Evolutionary conservation across 2,797 vertebrate species (phyloP), one percentile per base, ranked within the genome.

Genomic region (Eulemur albifrons): DNA sequence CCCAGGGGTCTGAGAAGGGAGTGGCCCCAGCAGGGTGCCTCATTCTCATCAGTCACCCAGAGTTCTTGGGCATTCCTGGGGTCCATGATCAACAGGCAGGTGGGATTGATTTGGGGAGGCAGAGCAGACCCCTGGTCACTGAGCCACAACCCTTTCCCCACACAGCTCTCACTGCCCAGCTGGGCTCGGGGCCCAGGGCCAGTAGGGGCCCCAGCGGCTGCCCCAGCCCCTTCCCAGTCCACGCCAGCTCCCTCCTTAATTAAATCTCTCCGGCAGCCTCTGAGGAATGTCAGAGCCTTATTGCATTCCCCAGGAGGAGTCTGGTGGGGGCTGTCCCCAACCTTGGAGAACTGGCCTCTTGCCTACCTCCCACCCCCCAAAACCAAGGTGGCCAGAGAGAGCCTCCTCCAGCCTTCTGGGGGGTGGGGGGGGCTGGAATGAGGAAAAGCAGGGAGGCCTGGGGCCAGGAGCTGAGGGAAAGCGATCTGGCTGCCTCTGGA

Each of bases 241-340:
- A 88, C 89, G 97, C 98, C 95, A 97, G 96, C 94, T 96, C 96
- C 97, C 97, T 93, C 95, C 97, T 98, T 99, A 99, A 99, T 99
- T 99, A 99, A 99, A 99, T 99, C 99, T 99, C 99, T 98, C 98
- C 98, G 99, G 99, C 99, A 99, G 99, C 98, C 89, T 98, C 94
- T 92, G 97, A 99, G 99, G 99, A 99, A 99, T 99, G 99, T 99
- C 99, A 98, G 21, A 96, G 97, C 96, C 97, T 98, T 98, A 98
- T 97, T 98, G 97, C 98, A 96, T 98, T 98, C 97, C 98, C 94
- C 27, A 48, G 67, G 73, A 94, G 61, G 40, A 72, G 90, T 61
- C 65, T 4, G 45, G 40, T 52, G 25, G 32, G 93, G 85, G 73
- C 88, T 84, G 88, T 94, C 96, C 95, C 18, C 72, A 92, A 77